Percentiles rank a stretch among this genome's conserved stretches.
These are phyloP conservation scores for Eupithecia dodoneata DNA, from an alignment of 2,888 invertebrate species.

Conservation along the genomic window DNA sequence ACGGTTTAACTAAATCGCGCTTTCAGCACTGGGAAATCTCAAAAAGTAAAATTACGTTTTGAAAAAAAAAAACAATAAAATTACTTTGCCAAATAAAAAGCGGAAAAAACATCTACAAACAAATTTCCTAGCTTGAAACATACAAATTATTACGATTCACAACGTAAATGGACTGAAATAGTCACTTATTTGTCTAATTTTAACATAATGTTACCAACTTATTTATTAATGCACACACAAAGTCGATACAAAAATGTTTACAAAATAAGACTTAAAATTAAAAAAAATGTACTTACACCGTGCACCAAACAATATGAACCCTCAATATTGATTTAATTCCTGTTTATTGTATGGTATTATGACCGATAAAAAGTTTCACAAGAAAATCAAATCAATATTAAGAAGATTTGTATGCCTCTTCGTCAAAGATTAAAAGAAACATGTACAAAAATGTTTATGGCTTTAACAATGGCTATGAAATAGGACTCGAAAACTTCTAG, in stretches of 20 bases:
- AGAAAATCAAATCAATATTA: constrained; percentile 1
- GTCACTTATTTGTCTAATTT: neutral
- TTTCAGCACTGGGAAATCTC: constrained; percentile 54
- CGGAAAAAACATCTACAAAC: neutral
- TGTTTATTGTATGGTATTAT: neutral
- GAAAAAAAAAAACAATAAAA: no score
- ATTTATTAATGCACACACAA: neutral
- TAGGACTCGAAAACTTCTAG: neutral
- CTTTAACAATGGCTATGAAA: neutral
- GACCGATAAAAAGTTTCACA: neutral
- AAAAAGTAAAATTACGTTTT: neutral
- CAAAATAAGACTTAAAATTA: constrained; percentile 33
- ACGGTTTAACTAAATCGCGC: constrained; percentile 53
- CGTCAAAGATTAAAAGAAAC: constrained; percentile 4
- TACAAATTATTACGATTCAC: neutral
- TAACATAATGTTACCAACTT: neutral
- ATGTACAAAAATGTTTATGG: constrained; percentile 1
- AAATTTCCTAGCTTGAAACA: neutral
- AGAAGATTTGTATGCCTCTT: neutral
- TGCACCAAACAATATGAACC: constrained; percentile 48
- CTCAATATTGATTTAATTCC: constrained; percentile 42
- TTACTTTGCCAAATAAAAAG: constrained; percentile 1
- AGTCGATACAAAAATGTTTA: neutral
- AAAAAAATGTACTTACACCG: constrained; percentile 63
- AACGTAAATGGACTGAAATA: neutral